Evolutionary conservation across 2,113 vertebrate genomes (phyloP).

Genomic region (Calidris pugnax): DNA sequence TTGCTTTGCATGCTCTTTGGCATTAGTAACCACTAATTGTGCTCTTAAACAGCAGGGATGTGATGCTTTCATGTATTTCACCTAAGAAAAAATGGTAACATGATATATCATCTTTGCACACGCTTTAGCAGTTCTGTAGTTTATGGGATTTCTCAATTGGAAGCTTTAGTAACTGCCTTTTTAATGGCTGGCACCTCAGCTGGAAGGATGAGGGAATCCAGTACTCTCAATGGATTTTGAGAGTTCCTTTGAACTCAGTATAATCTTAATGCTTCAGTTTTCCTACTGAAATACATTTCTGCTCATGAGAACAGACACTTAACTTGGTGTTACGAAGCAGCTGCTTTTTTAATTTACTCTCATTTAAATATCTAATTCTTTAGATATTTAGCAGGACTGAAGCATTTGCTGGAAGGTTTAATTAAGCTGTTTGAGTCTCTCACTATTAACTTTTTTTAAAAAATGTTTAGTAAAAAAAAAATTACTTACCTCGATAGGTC

Average conservation of each 20-base stretch:
- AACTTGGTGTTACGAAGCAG: not conserved
- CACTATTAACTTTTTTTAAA: accelerated
- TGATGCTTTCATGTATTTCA: not conserved
- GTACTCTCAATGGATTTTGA: not conserved
- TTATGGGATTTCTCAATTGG: not conserved
- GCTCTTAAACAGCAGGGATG: not conserved
- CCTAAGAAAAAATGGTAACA: not conserved
- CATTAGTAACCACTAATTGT: not conserved
- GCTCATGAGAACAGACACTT: not conserved
- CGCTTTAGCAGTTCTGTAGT: not conserved
- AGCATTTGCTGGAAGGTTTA: not conserved
- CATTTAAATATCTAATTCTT: not conserved
- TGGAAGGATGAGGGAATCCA: not conserved
- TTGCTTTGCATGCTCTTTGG: constrained; percentile 37
- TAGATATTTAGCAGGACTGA: not conserved
- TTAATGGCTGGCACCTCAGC: not conserved
- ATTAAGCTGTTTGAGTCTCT: not conserved
- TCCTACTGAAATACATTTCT: not conserved
- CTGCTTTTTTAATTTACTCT: not conserved
- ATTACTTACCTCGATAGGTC: not conserved
- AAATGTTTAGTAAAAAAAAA: not conserved
- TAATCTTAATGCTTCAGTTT: not conserved
- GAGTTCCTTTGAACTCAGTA: not conserved
- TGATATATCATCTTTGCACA: not conserved
- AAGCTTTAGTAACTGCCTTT: not conserved